phyloP scores from a whole-genome alignment of 2,797 vertebrate genomes.

The Cygnus olor region DNA sequence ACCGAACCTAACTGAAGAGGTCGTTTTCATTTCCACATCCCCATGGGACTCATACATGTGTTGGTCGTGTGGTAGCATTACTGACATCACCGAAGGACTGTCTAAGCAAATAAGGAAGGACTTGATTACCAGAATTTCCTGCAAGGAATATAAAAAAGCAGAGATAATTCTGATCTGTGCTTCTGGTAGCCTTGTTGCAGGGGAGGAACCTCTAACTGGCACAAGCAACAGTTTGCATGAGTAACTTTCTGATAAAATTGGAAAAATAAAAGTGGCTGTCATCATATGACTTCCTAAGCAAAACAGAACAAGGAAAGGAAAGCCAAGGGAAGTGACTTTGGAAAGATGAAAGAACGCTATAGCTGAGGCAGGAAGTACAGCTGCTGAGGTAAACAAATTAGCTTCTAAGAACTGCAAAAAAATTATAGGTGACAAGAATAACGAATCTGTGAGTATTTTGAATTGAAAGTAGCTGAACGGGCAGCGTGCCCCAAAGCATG shows the following conservation, averaged over 20 bases:
- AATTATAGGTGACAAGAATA: background rate
- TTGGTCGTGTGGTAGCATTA: background rate
- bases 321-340: background rate
- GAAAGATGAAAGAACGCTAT: background rate
- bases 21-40: background rate
- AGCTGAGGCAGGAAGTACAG: background rate
- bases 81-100: background rate
- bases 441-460: background rate
- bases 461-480: background rate
- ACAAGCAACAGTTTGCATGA: background rate
- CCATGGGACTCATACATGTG: fast-evolving
- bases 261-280: background rate
- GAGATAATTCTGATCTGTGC: background rate
- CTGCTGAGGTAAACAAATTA: background rate
- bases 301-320: background rate
- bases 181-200: background rate
- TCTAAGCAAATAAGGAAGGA: background rate
- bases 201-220: background rate
- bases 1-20: background rate
- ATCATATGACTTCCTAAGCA: background rate
- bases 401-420: constrained; percentile 18
- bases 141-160: background rate
- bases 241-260: background rate
- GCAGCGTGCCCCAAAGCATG: fast-evolving
- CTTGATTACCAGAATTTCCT: background rate